Conservation (phyloP, 2,113 vertebrate genomes). For the Coracopsis vasa region DNA sequence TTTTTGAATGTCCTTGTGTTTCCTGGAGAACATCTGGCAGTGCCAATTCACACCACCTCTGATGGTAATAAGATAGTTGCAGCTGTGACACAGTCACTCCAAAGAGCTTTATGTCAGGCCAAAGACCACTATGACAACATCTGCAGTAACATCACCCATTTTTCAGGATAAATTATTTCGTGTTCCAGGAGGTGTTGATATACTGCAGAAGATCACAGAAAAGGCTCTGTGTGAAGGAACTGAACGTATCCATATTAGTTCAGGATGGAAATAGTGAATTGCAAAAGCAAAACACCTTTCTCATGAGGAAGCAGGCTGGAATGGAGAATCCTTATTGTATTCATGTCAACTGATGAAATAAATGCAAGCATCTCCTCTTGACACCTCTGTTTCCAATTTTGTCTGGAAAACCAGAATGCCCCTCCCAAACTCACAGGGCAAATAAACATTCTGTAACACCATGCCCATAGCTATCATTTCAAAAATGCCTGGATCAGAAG, state of each 20-base stretch:
- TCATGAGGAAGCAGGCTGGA: background rate
- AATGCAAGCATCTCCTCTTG: background rate
- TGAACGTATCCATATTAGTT: background rate
- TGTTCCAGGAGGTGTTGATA: background rate
- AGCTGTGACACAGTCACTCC: background rate
- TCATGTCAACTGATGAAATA: background rate
- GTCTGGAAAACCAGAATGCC: background rate
- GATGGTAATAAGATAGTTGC: background rate
- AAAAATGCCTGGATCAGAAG: constrained; percentile 1
- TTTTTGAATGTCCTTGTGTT: background rate
- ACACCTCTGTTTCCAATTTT: constrained; percentile 10
- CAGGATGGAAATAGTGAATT: background rate
- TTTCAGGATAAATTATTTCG: background rate
- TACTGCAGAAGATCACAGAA: background rate
- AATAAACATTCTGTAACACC: background rate
- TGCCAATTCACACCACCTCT: background rate
- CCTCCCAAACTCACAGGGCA: background rate
- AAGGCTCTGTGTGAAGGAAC: background rate
- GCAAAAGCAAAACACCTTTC: background rate
- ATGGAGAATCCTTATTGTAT: background rate
- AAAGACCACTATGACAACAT: background rate
- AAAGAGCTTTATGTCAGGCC: background rate
- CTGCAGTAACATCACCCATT: background rate
- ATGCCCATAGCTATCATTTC: background rate
- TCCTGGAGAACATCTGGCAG: background rate